Evolutionary conservation across 2,113 vertebrate genomes (phyloP), one percentile per base, ranked within the genome.

Genomic region (Hyperopisus bebe): DNA sequence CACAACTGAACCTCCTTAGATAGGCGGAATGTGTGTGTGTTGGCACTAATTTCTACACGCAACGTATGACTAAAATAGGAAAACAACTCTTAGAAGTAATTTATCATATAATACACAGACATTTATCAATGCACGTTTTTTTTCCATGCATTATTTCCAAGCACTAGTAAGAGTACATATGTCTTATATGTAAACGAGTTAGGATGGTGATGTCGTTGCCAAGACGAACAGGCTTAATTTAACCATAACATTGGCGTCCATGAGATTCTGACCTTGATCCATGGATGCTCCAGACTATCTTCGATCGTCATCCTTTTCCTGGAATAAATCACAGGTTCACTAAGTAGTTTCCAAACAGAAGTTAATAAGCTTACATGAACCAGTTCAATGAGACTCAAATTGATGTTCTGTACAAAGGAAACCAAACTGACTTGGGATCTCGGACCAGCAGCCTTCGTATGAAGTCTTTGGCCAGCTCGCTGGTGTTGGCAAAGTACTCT

Each of bases 401-500:
- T 66, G 24, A 82, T 50, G 86, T 51, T 51, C 3, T 53, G 35
- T n/a, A n/a, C 7, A 86, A 46, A 17, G n/a, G 42, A 85, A 39
- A 19, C 39, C 1, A 1, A 83, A 88, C 97, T 86, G 95, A 99
- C 98, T 99, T 99, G 80, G 98, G 98, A 91, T 99, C 98, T 77
- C 99, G 99, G 92, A 99, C 98, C 0, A 99, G 95, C 88, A 99
- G 96, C 1, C 97, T 96, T 21, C 98, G 97, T 92, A 99, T 99
- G 94, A 99, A 99, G 94, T 99, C 98, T 93, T 99, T 99, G 70
- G 98, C 98, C 90, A 99, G 95, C 93, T 99, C 98, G 0, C 98
- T 99, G 92, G 98, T 99, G 94, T 96, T 99, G 94, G 97, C 97
- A 92, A 99, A 99, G 91, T 98, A 99, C 70, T 99, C 98, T 91